phyloP scores from a whole-genome alignment of 1,140 invertebrate species.

The Dendrolimus kikuchii region DNA sequence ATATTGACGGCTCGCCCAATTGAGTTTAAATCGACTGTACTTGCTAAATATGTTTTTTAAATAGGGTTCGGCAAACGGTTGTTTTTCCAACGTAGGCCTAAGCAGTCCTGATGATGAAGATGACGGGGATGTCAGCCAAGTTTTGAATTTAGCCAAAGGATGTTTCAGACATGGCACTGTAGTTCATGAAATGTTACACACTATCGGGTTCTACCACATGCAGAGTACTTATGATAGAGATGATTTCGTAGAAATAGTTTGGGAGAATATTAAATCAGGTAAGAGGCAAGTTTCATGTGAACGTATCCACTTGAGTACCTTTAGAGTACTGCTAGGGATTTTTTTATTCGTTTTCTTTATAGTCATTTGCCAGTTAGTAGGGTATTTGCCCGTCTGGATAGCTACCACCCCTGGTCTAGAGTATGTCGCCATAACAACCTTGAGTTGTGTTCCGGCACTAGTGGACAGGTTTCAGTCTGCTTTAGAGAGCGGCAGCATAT shows the following conservation, averaged over 20 bases:
- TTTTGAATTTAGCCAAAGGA: slow-evolving; percentile 62
- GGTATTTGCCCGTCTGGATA: too few species aligned
- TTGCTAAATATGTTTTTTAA: background rate
- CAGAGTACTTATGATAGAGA: slow-evolving; percentile 81
- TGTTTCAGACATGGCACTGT: slow-evolving; percentile 73
- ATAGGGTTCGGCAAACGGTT: slow-evolving; percentile 63
- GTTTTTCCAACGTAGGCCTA: slow-evolving; percentile 69
- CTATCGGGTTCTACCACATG: slow-evolving; percentile 81
- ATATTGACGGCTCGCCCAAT: too few species aligned
- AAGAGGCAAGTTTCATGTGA: slow-evolving; percentile 3
- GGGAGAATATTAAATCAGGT: slow-evolving; percentile 77
- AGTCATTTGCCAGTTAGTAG: too few species aligned
- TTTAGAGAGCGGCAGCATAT: too few species aligned
- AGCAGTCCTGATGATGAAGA: slow-evolving; percentile 31
- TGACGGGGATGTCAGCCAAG: slow-evolving; percentile 42
- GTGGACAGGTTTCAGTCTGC: too few species aligned
- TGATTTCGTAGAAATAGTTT: slow-evolving; percentile 77
- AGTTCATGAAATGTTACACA: slow-evolving; percentile 80
- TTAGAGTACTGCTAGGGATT: too few species aligned
- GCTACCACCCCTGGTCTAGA: too few species aligned
- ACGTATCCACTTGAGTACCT: background rate
- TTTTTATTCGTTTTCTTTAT: too few species aligned
- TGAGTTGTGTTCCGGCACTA: too few species aligned
- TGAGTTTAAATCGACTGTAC: background rate
- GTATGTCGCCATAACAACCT: too few species aligned